A percentile compares a stretch with the other conserved stretches of the same genome.
Conservation (phyloP, 2,797 vertebrate genomes). For the Anguilla marmorata region DNA sequence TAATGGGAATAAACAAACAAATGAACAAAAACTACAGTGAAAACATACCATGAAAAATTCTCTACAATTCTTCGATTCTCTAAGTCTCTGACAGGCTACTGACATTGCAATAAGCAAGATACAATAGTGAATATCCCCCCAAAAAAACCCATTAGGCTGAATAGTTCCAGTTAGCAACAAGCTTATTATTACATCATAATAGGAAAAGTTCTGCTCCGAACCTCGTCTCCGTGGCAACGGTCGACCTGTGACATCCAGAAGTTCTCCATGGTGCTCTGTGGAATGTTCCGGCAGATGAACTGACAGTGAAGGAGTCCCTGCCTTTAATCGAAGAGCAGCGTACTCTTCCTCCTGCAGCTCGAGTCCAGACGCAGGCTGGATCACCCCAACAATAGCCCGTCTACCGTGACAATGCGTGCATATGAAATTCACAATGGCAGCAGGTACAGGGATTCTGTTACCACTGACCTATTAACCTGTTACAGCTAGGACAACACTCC, state of each 20-base stretch:
- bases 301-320: background rate
- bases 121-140: background rate
- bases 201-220: conserved; percentile 48
- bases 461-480: conserved; percentile 35
- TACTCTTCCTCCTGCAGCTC: background rate
- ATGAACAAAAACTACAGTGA: background rate
- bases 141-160: background rate
- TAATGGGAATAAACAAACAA: background rate
- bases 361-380: background rate
- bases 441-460: conserved; percentile 57
- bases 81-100: background rate
- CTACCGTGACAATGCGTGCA: conserved; percentile 37
- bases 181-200: background rate
- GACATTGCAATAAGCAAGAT: background rate
- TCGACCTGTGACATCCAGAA: conserved; percentile 80
- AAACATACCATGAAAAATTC: background rate
- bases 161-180: background rate
- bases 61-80: background rate
- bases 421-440: conserved; percentile 54
- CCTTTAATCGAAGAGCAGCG: background rate
- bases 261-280: conserved; percentile 75
- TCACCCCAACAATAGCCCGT: conserved; percentile 10
- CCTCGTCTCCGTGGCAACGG: conserved; percentile 66
- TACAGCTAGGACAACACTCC: background rate
- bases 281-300: background rate